Percentiles rank a stretch among this genome's conserved stretches.
phyloP scores from a whole-genome alignment of 1,140 invertebrate species.

The Lycorma delicatula region DNA sequence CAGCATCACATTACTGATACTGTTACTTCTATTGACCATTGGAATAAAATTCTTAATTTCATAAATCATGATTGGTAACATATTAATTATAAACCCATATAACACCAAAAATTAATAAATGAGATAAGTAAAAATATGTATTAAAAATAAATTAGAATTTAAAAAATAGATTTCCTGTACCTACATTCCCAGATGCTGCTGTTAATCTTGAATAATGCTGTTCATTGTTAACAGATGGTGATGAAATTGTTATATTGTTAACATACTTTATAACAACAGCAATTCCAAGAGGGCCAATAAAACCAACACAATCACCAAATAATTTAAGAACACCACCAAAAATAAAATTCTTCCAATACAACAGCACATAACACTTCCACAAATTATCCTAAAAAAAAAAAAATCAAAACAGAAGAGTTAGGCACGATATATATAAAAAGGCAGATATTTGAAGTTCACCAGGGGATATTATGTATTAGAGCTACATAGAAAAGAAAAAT shows the following conservation, averaged over 20 bases:
- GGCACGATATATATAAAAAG: too few relatives aligned
- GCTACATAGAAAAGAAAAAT: too few relatives aligned
- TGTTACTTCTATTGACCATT: too few relatives aligned
- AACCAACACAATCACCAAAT: conserved; percentile 62
- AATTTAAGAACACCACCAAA: conserved; percentile 65
- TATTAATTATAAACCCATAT: background rate
- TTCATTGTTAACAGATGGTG: too few relatives aligned
- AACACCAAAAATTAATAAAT: background rate
- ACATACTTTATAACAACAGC: conserved; percentile 63
- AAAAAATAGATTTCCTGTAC: conserved; percentile 4
- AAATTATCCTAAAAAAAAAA: conserved; percentile 36
- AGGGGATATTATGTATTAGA: too few relatives aligned
- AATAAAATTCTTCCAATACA: conserved; percentile 61
- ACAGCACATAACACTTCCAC: conserved; percentile 59
- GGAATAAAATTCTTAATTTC: too few relatives aligned
- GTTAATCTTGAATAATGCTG: conserved; percentile 1
- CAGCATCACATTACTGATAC: too few relatives aligned
- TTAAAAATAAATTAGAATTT: background rate
- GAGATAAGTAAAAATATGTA: background rate
- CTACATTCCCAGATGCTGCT: background rate
- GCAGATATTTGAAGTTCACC: too few relatives aligned
- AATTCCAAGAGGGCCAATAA: conserved; percentile 68
- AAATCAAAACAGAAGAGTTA: too few relatives aligned
- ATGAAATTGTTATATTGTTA: too few relatives aligned
- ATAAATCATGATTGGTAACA: too few relatives aligned